Evolutionary conservation across 2,888 invertebrate genomes (phyloP), one percentile per base, ranked within the genome.

Genomic region (Alviniconcha strummeri): DNA sequence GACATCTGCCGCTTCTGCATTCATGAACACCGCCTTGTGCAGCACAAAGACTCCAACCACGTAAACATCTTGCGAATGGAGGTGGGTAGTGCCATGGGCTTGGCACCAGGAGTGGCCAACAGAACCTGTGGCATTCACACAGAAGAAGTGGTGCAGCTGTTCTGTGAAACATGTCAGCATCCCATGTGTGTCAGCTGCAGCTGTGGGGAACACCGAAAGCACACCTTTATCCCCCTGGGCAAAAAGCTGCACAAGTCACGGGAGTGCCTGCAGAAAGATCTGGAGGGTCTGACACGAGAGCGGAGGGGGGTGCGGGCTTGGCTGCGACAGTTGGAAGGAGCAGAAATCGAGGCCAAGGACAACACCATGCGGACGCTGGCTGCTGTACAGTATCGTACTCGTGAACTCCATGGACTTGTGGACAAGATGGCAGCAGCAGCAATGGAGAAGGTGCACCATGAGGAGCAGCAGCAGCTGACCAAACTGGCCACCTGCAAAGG

Each of bases 1-100:
- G 91, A 90, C 71, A 90, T 91, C 72, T 91, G 91, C 80, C 86
- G 88, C 82, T 91, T 91, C 83, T 91, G 91, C 83, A 89, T 91
- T 15, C 90, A 91, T 76, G 89, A 90, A 60, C 91, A 91, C 85
- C 87, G 89, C 60, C 85, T 91, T 19, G 89, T 90, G 69, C 88
- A 88, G 36, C 90, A 90, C 80, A 86, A 84, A 83, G 87, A 84
- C 80, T 86, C 7, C 84, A 89, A 54, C 19, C n/a, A 74, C 80
- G 85, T 85, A 67, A 90, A 88, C 67, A 90, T 91, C 72, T 88
- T 91, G 80, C 85, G 90, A 19, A 90, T 91, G 74, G 90, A 91
- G 83, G 88, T 88, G 3, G 88, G 89, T 52, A 67, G n/a, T 15
- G 36, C 83, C 2, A 72, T 57, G 71, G 83, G 87, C 36, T 86